Evolutionary conservation across 37 sponge, comb jelly and placozoan genomes (phyloP), one percentile per base, ranked within the genome.

Genomic region (Theonella swinhoei): DNA sequence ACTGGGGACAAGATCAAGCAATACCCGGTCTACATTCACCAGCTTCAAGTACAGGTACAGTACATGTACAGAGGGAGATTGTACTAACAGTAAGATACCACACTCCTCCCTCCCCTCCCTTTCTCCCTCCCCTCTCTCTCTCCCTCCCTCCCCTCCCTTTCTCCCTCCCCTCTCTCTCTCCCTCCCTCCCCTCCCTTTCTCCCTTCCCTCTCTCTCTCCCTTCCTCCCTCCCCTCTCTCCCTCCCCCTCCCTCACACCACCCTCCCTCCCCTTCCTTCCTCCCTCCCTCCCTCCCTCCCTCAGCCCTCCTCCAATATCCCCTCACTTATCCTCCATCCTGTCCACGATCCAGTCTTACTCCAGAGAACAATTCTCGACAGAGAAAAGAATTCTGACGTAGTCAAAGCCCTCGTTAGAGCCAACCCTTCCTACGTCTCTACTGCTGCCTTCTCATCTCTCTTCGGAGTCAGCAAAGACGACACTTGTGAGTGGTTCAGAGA

Each of bases 1-100:
- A 80, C 76, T 28, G 81, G 80, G 36, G 91, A 91, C 36, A 91
- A 86, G 71, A 32, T 75, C 64, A 90, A 85, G 31, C 80, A 85
- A 60, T 80, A 91, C 36, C 77, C 38, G 0, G 70, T 91, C 32
- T 81, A 69, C 37, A 42, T 91, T 31, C 87, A 91, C 25, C 58
- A 68, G 4, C 42, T 91, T 0, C 25, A 77, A 19, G 28, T 91
- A 24, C 70, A 91, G 87, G 91, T 91, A 60, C n/a, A 61, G 59
- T 4, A n/a, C n/a, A n/a, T n/a, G n/a, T n/a, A n/a, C n/a, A n/a
- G n/a, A n/a, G n/a, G n/a, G n/a, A n/a, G 7, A 2, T 3, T 8
- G 20, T 72, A 26, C 5, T 72, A 17, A 28, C 30, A 25, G 0
- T 29, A 0, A 14, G 25, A 11, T 59, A 59, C 61, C 61, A 25